These are phyloP conservation scores for Emmelina monodactyla DNA, from an alignment of 2,888 invertebrate species.

Conservation along the genomic window DNA sequence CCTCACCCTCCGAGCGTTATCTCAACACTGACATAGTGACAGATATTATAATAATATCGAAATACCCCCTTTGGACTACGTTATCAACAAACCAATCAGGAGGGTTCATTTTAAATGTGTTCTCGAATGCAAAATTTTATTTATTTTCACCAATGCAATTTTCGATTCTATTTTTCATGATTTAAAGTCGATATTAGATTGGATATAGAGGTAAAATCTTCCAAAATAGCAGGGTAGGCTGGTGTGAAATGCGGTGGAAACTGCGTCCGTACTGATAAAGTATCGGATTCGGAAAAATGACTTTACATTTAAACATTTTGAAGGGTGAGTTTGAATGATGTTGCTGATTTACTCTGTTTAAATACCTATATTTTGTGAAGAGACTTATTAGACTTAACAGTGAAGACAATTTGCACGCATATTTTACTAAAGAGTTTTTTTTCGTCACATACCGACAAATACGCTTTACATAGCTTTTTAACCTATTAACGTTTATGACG, in stretches of 20 bases:
- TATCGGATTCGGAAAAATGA: constrained; percentile 1
- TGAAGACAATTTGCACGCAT: too few species aligned
- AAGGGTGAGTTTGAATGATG: constrained; percentile 18
- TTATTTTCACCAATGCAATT: not conserved
- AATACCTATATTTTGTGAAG: too few species aligned
- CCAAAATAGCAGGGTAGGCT: not conserved
- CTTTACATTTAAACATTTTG: constrained; percentile 3
- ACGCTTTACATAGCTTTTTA: too few species aligned
- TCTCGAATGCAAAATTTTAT: constrained; percentile 1
- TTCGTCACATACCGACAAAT: too few species aligned
- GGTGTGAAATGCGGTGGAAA: constrained; percentile 4
- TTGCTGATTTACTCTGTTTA: not conserved
- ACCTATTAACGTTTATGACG: too few species aligned
- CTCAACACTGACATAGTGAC: constrained; percentile 36
- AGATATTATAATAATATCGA: constrained; percentile 49
- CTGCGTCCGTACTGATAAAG: constrained; percentile 1
- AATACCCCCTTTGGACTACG: constrained; percentile 27
- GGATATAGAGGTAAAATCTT: not conserved
- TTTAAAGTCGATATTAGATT: not conserved
- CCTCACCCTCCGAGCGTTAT: constrained; percentile 49
- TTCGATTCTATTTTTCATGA: not conserved
- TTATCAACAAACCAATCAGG: constrained; percentile 49
- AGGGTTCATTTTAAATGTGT: constrained; percentile 22
- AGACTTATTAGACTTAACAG: too few species aligned
- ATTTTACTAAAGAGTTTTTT: too few species aligned